Conservation (phyloP, 2,113 vertebrate genomes). For the Pholis gunnellus region DNA sequence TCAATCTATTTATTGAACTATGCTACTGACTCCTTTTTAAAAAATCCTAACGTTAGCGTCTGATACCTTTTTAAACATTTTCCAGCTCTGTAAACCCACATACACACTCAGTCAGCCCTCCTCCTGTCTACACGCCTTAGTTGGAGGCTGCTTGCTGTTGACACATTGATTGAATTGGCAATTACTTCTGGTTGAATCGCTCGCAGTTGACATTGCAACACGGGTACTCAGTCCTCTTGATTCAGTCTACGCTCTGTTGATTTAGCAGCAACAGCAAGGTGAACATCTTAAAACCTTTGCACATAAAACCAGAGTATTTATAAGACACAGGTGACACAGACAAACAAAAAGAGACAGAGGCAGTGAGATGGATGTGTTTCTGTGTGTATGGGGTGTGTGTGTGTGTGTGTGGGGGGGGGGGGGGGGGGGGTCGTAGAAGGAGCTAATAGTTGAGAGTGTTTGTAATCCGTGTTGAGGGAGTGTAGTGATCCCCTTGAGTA, state of each 20-base stretch:
- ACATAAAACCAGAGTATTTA: slow-evolving; percentile 43
- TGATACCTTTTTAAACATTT: slow-evolving; percentile 4
- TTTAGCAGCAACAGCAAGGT: slow-evolving; percentile 56
- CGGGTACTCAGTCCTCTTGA: slow-evolving; percentile 47
- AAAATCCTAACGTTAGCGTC: slow-evolving; percentile 9
- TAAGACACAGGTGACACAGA: slow-evolving; percentile 28
- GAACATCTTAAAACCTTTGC: slow-evolving; percentile 43
- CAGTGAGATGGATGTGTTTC: slow-evolving; percentile 10
- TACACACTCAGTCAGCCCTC: slow-evolving; percentile 9
- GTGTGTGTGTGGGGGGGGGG: no score
- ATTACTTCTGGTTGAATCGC: slow-evolving; percentile 69
- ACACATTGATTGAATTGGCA: slow-evolving; percentile 80
- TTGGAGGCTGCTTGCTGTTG: slow-evolving; percentile 65
- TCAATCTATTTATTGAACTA: background rate
- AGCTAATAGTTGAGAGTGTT: slow-evolving; percentile 68
- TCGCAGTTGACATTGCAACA: slow-evolving; percentile 71
- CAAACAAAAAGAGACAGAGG: slow-evolving; percentile 19
- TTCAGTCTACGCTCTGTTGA: slow-evolving; percentile 52
- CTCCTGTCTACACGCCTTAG: slow-evolving; percentile 42
- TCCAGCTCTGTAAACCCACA: slow-evolving; percentile 29
- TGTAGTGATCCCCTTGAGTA: slow-evolving; percentile 68
- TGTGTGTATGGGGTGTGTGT: background rate
- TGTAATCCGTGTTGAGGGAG: slow-evolving; percentile 74
- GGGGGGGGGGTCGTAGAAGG: background rate
- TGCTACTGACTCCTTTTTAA: slow-evolving; percentile 9